Percentiles rank a stretch among this genome's conserved stretches.
Conservation (phyloP, 1,140 invertebrate species). For the Hermetia illucens region DNA sequence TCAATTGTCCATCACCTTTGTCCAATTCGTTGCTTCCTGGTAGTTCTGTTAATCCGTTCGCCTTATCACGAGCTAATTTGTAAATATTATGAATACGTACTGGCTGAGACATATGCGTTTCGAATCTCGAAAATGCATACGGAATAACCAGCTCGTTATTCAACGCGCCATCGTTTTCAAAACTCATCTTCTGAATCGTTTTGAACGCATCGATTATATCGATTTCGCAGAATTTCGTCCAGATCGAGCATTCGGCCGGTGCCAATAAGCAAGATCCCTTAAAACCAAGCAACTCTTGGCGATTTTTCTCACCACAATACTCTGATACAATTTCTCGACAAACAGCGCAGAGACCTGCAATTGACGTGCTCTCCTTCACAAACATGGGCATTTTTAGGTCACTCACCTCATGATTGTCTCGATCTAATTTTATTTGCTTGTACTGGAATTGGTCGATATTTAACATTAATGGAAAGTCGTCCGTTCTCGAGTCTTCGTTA, state of each 20-base stretch:
- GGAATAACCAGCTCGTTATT: too few species aligned
- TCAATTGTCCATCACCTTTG: too few species aligned
- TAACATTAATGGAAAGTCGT: slow-evolving; percentile 10
- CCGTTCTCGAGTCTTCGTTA: slow-evolving; percentile 25
- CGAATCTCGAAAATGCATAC: slow-evolving; percentile 53
- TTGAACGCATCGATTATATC: slow-evolving; percentile 38
- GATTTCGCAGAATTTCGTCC: slow-evolving; percentile 87
- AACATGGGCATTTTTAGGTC: slow-evolving; percentile 43
- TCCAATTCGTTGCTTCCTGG: too few species aligned
- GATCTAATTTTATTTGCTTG: not conserved
- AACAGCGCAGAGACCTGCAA: slow-evolving; percentile 48
- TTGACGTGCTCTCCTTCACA: slow-evolving; percentile 40
- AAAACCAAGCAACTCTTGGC: slow-evolving; percentile 53
- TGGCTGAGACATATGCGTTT: slow-evolving; percentile 73
- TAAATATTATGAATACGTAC: slow-evolving; percentile 75
- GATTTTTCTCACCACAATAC: slow-evolving; percentile 20
- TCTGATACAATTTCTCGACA: slow-evolving; percentile 43
- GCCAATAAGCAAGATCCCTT: slow-evolving; percentile 61
- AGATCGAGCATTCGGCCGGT: slow-evolving; percentile 71
- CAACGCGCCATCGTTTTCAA: too few species aligned
- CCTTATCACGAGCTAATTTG: slow-evolving; percentile 47
- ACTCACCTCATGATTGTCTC: not conserved
- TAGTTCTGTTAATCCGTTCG: slow-evolving; percentile 12
- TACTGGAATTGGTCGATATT: not conserved
- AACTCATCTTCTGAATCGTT: slow-evolving; percentile 8